Percentiles rank a stretch among this genome's conserved stretches.
Conservation (phyloP, 1,140 invertebrate genomes). For the Apis laboriosa region DNA sequence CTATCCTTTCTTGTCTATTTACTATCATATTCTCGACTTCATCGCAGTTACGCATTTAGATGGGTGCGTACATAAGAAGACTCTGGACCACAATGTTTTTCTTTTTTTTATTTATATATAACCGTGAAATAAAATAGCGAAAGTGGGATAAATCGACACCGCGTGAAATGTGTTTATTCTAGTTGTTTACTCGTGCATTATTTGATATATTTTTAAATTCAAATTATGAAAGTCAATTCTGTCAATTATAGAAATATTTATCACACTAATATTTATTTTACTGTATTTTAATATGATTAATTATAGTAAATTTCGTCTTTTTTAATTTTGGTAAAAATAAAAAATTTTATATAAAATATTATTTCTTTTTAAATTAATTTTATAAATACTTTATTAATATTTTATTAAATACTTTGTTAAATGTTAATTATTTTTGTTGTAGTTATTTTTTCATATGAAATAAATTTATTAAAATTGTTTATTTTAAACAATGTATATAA, state of each 20-base stretch:
- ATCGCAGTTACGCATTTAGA: conserved; percentile 28
- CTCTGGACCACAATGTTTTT: conserved; percentile 22
- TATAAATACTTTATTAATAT: too few species aligned
- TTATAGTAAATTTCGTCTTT: neutral
- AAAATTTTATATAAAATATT: neutral
- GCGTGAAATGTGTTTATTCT: conserved; percentile 41
- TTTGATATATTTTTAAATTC: conserved; percentile 43
- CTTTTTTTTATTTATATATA: conserved; percentile 34
- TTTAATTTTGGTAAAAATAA: neutral
- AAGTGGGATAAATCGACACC: conserved; percentile 32
- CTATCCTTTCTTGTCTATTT: conserved; percentile 36
- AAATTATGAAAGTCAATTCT: conserved; percentile 31
- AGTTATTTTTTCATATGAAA: conserved; percentile 5
- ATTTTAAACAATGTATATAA: conserved; percentile 38
- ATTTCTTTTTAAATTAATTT: too few species aligned
- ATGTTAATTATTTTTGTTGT: neutral
- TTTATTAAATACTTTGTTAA: neutral
- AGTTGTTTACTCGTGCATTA: conserved; percentile 42
- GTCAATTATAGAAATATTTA: conserved; percentile 4
- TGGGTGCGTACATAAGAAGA: conserved; percentile 29
- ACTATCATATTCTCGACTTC: conserved; percentile 21
- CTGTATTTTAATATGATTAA: neutral
- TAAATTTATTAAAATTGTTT: conserved; percentile 14
- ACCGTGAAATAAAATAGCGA: conserved; percentile 17
- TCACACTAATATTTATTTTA: neutral